Base-by-base conservation (phyloP, 1,140 invertebrate species). In the Pseudobourletiella spinata region DNA sequence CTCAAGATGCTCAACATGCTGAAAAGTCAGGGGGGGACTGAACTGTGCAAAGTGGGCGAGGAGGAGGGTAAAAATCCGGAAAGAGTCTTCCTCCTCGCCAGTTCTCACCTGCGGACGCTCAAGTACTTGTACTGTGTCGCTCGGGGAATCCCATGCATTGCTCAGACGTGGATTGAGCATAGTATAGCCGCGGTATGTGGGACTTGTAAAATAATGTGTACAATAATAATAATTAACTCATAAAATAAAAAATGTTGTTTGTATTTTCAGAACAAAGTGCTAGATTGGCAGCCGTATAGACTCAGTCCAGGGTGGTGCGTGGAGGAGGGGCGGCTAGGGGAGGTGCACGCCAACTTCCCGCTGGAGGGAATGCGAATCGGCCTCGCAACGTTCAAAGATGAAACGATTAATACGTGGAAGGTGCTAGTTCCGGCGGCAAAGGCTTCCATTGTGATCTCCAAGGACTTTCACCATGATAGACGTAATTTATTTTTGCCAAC, bases 121-220 rank as follows among this genome's bases (percentile, higher is more conserved):
- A 48, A 48, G 24, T 48, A 48, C 24, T 48, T 48, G 46, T 48
- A 48, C 22, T 48, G 46, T 20, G 22, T 25, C 46, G 46, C 46
- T 48, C 16, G 16, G 11, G 46, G 46, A 48, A 48, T 48, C 11
- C 46, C 46, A 6, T 48, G 46, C 22, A 25, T 48, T 48, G 46
- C 46, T 25, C 46, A 48, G 18, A n/a, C 11, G 24, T 48, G 46
- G 46, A 48, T 48, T 48, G 6, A 48, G 24, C 11, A n/a, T 20
- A 15, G 46, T 25, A 8, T 48, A n/a, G 22, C 16, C 6, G 18
- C 11, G 18, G 46, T 48, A 48, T n/a, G 46, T 20, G 35, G 18
- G 14, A 42, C 35, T 18, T 42, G 35, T 14, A 42, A n/a, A n/a
- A n/a, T n/a, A n/a, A n/a, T n/a, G n/a, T n/a, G n/a, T n/a, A n/a